phyloP scores from a whole-genome alignment of 2,797 vertebrate genomes.

The Onychomys torridus region DNA sequence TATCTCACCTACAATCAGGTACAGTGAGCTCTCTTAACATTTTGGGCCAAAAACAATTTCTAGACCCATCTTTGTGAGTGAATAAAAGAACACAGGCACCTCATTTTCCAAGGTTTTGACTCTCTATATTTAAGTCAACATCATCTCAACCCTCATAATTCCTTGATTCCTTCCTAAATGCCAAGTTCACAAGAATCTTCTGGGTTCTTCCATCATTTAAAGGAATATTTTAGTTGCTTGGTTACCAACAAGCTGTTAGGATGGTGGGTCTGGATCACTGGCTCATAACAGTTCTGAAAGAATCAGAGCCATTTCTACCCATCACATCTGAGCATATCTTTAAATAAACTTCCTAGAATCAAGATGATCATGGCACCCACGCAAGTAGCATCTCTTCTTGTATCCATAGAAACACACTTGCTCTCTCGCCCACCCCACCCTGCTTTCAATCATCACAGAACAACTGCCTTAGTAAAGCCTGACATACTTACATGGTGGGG shows the following conservation, averaged over 20 bases:
- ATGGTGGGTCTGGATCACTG: conserved; percentile 66
- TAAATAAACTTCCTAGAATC: conserved; percentile 86
- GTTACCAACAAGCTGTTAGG: conserved; percentile 71
- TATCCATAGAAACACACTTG: conserved; percentile 79
- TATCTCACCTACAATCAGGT: neutral
- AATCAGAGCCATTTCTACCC: conserved; percentile 74
- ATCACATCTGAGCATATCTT: conserved; percentile 78
- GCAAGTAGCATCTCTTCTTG: conserved; percentile 81
- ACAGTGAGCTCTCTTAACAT: neutral
- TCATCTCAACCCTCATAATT: neutral
- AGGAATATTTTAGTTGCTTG: conserved; percentile 75
- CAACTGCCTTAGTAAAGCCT: conserved; percentile 59
- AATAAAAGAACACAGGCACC: neutral
- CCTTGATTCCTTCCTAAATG: conserved; percentile 41
- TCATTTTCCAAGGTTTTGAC: neutral
- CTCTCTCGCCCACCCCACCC: conserved; percentile 61
- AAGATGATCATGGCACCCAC: conserved; percentile 76
- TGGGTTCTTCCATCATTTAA: conserved; percentile 32
- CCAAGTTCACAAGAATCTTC: neutral
- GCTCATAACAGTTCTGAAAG: conserved; percentile 76
- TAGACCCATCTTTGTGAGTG: neutral
- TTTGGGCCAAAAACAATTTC: neutral
- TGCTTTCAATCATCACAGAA: conserved; percentile 67
- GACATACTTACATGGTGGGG: conserved; percentile 78
- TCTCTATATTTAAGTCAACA: neutral